Evolutionary conservation across 2,888 invertebrate genomes (phyloP).

Genomic region (Leptinotarsa peninsularis): DNA sequence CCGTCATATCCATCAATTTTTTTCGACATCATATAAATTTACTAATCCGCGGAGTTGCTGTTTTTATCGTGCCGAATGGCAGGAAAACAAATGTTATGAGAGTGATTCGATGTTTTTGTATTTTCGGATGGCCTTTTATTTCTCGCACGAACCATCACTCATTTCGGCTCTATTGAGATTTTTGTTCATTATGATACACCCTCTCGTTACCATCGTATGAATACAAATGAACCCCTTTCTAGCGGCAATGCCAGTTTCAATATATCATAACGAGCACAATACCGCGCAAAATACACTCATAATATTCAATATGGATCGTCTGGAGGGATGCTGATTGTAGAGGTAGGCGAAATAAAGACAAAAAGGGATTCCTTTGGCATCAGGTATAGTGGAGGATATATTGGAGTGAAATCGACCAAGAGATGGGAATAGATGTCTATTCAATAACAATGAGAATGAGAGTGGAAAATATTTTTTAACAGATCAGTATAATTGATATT

Average conservation of each 20-base stretch:
- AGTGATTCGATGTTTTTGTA: conserved; percentile 62
- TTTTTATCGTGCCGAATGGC: conserved; percentile 54
- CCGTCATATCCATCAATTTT: conserved; percentile 27
- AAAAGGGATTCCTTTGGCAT: background rate
- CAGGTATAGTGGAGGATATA: background rate
- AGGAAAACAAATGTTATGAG: conserved; percentile 62
- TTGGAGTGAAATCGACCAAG: background rate
- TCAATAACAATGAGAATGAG: background rate
- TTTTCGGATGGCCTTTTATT: conserved; percentile 43
- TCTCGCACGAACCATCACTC: conserved; percentile 36
- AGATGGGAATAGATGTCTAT: background rate
- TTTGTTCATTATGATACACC: conserved; percentile 43
- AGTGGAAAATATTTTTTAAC: too few relatives aligned
- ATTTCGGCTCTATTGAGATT: conserved; percentile 44
- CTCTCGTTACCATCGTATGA: conserved; percentile 33
- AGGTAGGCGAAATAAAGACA: background rate
- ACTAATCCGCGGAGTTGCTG: conserved; percentile 40
- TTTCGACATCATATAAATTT: conserved; percentile 27
- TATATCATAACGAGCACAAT: conserved; percentile 32
- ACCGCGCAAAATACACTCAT: background rate
- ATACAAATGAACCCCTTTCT: conserved; percentile 40
- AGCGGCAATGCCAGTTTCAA: conserved; percentile 33
- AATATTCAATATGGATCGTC: conserved; percentile 5
- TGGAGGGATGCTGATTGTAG: conserved; percentile 8
- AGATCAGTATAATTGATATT: too few relatives aligned